Evolutionary conservation across 2,113 vertebrate genomes (phyloP).

Genomic region (Eidolon helvum): DNA sequence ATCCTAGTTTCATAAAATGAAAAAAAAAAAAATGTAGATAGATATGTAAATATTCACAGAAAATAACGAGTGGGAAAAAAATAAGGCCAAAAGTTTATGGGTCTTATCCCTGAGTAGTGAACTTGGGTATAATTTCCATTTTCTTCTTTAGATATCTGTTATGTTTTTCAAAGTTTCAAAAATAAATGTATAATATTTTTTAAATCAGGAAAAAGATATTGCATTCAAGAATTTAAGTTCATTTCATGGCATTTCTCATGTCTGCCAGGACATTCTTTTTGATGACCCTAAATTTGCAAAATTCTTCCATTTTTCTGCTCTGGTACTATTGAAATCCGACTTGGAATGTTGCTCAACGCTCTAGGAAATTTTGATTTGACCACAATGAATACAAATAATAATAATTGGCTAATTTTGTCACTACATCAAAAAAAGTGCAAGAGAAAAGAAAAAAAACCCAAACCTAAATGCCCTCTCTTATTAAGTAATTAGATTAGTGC

Average conservation of each 20-base stretch:
- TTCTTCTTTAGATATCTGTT: not conserved
- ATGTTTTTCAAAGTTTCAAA: slow-evolving; percentile 11
- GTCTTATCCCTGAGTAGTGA: not conserved
- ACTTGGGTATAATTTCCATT: not conserved
- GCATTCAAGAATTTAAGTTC: not conserved
- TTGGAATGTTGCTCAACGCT: not conserved
- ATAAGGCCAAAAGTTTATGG: not conserved
- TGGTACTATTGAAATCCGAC: not conserved
- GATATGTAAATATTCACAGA: not conserved
- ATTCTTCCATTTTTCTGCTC: not conserved
- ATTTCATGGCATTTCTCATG: not conserved
- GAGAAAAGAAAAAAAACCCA: not conserved
- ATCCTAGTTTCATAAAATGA: not conserved
- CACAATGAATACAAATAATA: not conserved
- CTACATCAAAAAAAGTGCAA: not conserved
- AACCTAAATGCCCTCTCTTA: not conserved
- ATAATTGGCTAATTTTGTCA: not conserved
- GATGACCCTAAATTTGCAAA: not conserved
- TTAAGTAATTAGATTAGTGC: not conserved
- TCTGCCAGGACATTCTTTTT: not conserved
- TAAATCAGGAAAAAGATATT: not conserved
- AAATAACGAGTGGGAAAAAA: not conserved
- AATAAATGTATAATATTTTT: not conserved
- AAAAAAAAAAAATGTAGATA: not conserved
- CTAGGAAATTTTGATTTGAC: not conserved